Conservation (phyloP, 2,797 vertebrate species). For the Danio albolineatus region DNA sequence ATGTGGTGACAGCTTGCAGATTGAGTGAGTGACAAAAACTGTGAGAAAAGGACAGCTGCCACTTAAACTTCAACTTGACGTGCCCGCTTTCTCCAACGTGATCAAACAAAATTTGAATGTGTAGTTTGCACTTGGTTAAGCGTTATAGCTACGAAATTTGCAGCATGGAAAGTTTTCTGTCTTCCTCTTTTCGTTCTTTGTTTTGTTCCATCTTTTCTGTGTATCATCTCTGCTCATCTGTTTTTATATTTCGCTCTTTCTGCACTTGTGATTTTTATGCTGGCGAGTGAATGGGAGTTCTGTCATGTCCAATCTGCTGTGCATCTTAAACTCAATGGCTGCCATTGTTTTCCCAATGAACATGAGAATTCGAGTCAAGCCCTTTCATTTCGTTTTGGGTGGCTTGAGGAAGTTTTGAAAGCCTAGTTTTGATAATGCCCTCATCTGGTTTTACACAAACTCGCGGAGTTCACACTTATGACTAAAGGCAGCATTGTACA, state of each 20-base stretch:
- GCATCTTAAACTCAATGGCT: conserved; percentile 26
- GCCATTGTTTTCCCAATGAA: conserved; percentile 36
- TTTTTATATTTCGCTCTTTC: neutral
- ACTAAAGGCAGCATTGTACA: neutral
- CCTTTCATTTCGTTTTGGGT: conserved; percentile 16
- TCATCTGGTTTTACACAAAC: neutral
- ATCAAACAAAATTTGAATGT: neutral
- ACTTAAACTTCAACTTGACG: conserved; percentile 10
- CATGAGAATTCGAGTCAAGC: conserved; percentile 15
- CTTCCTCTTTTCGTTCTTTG: conserved; percentile 12
- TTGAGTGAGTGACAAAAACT: conserved; percentile 41
- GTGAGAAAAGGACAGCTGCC: conserved; percentile 50
- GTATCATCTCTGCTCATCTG: neutral
- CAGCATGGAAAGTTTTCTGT: neutral
- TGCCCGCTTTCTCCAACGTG: neutral
- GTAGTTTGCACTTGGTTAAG: neutral
- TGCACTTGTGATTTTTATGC: neutral
- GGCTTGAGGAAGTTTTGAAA: neutral
- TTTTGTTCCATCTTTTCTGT: neutral
- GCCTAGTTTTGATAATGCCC: neutral
- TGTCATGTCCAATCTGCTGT: conserved; percentile 2
- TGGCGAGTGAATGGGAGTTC: conserved; percentile 19
- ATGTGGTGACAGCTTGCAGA: conserved; percentile 72
- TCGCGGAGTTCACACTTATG: neutral
- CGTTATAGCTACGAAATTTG: neutral